phyloP scores from a whole-genome alignment of 1,140 invertebrate species.

The Drosophila insularis region DNA sequence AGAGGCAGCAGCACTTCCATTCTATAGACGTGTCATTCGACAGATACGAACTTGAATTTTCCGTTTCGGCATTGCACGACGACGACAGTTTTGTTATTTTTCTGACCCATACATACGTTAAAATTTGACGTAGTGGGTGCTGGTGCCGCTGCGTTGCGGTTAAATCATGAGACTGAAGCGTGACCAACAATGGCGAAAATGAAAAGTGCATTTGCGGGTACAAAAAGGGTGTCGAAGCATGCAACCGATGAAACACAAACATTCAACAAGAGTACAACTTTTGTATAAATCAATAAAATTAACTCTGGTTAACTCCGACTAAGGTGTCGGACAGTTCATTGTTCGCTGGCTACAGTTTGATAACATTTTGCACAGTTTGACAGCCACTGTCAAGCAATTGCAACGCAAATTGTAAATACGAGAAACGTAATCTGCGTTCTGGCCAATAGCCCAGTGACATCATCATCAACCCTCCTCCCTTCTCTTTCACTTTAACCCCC shows the following conservation, averaged over 20 bases:
- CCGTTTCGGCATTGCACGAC: slow-evolving; percentile 33
- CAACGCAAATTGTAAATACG: slow-evolving; percentile 1
- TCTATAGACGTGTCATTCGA: slow-evolving; percentile 59
- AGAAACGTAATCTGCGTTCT: slow-evolving; percentile 29
- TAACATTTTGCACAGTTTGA: slow-evolving; percentile 10
- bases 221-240: slow-evolving; percentile 34
- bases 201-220: not conserved
- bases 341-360: slow-evolving; percentile 46
- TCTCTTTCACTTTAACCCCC: not conserved
- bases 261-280: not conserved
- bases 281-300: slow-evolving; percentile 58
- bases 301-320: slow-evolving; percentile 3
- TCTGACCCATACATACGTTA: slow-evolving; percentile 34
- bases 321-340: slow-evolving; percentile 23
- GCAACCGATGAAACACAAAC: slow-evolving; percentile 16
- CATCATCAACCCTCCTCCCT: slow-evolving; percentile 12
- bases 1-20: not conserved
- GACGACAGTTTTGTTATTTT: slow-evolving; percentile 18
- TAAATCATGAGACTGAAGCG: slow-evolving; percentile 46
- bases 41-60: slow-evolving; percentile 45
- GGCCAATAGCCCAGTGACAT: slow-evolving; percentile 35
- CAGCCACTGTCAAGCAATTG: slow-evolving; percentile 6
- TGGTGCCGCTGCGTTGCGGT: slow-evolving; percentile 28
- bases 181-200: slow-evolving; percentile 51
- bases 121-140: slow-evolving; percentile 35